Evolutionary conservation across 1,140 invertebrate species (phyloP), one percentile per base, ranked within the genome.

Genomic region (Drosophila ficusphila): DNA sequence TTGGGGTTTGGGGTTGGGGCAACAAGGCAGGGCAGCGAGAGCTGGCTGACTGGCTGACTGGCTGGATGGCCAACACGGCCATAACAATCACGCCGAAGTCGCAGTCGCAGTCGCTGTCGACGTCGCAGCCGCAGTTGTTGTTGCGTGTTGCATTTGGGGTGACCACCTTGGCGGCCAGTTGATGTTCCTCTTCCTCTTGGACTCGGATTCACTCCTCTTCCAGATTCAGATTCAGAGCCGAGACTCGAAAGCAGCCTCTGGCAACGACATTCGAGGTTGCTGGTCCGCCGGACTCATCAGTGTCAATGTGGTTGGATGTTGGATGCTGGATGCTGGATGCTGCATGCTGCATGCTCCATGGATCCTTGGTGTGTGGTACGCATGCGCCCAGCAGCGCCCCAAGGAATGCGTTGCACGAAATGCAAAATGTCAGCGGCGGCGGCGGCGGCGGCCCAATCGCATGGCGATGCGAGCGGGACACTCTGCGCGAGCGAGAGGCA

Each of bases 381-480:
- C 83, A 89, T 89, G 85, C 82, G 82, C 79, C 79, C 75, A 75
- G 62, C 78, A 89, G 73, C 85, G 85, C 88, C 88, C 79, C 76
- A 72, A 90, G 88, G 82, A 90, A 90, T 90, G 88, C 79, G 82
- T 79, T 88, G 82, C 74, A 81, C 79, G 88, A 90, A 90, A 90
- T 90, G 88, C 88, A 90, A 90, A 90, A 90, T 90, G 88, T 90
- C 88, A 88, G 81, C 81, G 68, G 42, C 73, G 69, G 85, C 79
- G 70, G 81, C 81, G 68, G 42, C 73, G 69, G 85, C 79, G 70
- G 75, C 75, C 65, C 81, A 88, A 86, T 86, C 76, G 73, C 69
- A 75, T 25, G 41, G 41, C 41, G 41, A 47, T 68, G 25, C 42
- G 69, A 33, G 29, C 38, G 38, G 38, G 38, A 39, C 38, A 39